These are phyloP conservation scores for Gallinago undulata DNA, from an alignment of 2,113 vertebrate genomes.

Conservation along the genomic window DNA sequence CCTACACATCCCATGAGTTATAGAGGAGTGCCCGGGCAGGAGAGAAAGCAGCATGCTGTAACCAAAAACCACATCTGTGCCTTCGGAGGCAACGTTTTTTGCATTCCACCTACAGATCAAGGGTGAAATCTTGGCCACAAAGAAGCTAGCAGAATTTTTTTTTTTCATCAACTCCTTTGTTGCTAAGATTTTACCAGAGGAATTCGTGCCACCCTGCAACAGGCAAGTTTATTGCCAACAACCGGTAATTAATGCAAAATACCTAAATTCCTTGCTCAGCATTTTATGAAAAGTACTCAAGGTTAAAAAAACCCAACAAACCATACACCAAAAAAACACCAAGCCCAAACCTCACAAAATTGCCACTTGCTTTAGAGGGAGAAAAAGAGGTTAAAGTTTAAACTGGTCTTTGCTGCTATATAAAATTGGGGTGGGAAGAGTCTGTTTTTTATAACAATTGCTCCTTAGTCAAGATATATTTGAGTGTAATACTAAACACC, in stretches of 20 bases:
- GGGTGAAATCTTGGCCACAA: neutral
- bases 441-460: neutral
- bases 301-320: neutral
- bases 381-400: neutral
- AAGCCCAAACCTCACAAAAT: neutral
- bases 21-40: neutral
- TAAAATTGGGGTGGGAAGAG: neutral
- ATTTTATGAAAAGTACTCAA: neutral
- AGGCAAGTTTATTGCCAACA: neutral
- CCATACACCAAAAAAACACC: neutral
- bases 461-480: neutral
- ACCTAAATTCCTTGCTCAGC: neutral
- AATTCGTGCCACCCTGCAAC: neutral
- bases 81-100: neutral
- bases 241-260: neutral
- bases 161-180: neutral
- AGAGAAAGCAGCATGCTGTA: neutral
- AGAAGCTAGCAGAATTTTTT: neutral
- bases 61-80: neutral
- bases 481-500: neutral
- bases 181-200: conserved; percentile 26
- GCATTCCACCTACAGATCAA: conserved; percentile 14
- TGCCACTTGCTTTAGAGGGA: neutral
- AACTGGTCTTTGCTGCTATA: neutral
- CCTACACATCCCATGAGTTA: neutral